Conservation (phyloP, 2,888 invertebrate genomes). For the Drosophila borborema region DNA sequence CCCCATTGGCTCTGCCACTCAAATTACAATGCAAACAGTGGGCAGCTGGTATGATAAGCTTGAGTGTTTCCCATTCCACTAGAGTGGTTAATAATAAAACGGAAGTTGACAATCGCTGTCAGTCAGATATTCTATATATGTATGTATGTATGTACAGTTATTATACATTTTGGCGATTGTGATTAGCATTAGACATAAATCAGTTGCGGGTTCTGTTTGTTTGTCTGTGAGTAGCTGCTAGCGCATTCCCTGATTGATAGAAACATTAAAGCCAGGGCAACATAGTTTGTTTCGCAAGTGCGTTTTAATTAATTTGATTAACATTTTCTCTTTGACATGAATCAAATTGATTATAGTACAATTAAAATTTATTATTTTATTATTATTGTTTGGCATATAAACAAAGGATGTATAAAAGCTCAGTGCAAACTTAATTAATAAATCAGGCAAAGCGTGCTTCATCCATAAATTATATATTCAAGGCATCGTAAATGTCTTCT, state of each 20-base stretch:
- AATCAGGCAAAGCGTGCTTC: background rate
- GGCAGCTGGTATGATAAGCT: constrained; percentile 20
- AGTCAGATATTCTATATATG: background rate
- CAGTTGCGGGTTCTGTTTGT: background rate
- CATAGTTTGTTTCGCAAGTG: background rate
- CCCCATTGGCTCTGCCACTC: constrained; percentile 23
- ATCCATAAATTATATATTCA: constrained; percentile 7
- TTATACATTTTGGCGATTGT: background rate
- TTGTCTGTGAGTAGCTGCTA: background rate
- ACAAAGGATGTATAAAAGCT: background rate
- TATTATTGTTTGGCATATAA: background rate
- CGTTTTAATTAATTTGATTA: constrained; percentile 27
- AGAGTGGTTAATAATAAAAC: constrained; percentile 12
- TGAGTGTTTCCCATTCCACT: constrained; percentile 10
- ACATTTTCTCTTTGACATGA: constrained; percentile 15
- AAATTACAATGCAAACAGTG: constrained; percentile 42
- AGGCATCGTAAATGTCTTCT: background rate
- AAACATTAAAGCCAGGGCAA: background rate
- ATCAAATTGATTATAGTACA: constrained; percentile 9
- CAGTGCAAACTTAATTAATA: constrained; percentile 10
- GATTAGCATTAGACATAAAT: background rate
- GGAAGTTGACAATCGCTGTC: constrained; percentile 21
- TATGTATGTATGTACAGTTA: background rate
- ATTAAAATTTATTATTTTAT: background rate
- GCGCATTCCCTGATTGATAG: background rate